Base-by-base conservation (phyloP, 2,888 invertebrate genomes). In the Heliconius hortense region DNA sequence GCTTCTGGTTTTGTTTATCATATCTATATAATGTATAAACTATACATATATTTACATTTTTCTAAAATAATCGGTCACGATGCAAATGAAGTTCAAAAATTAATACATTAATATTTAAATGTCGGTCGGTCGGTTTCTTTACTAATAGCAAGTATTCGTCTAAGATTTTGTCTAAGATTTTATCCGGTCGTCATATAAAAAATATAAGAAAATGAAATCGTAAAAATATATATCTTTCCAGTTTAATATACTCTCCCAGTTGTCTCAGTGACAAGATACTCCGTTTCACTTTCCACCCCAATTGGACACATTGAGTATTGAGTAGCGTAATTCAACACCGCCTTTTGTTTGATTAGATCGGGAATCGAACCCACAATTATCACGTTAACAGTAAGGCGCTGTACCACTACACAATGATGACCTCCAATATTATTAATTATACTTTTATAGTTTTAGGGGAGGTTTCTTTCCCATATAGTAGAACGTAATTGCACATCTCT, bases 1-100 rank as follows among this genome's bases (percentile, higher is more conserved):
- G 69, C 69, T 69, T 69, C 56, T 56, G 31, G 69, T 69, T 69
- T 69, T 28, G 11, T 39, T 66, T 26, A 66, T 39, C 26, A 66
- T 66, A 39, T n/a, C 1, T n/a, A 59, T 26, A 24, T 26, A 26
- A 60, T 24, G 5, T 24, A 66, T 66, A 39, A 13, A 15, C n/a
- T 56, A 11, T n/a, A n/a, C n/a, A n/a, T 39, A 39, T 64, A 66
- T 66, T 39, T 39, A 15, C 8, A 66, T 66, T 39, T 66, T 66
- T 43, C 15, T 43, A 2, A 66, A n/a, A 31, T n/a, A 28, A 56
- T 56, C 68, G 68, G n/a, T 69, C 53, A n/a, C 11, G 31, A 56
- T 56, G 56, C 56, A n/a, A 69, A 69, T 69, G 4, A 56, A 31
- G 69, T 35, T 56, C 1, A 35, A n/a, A 56, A 24, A 35, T 31